Conservation (phyloP, 2,113 vertebrate species). For the Apaloderma vittatum region DNA sequence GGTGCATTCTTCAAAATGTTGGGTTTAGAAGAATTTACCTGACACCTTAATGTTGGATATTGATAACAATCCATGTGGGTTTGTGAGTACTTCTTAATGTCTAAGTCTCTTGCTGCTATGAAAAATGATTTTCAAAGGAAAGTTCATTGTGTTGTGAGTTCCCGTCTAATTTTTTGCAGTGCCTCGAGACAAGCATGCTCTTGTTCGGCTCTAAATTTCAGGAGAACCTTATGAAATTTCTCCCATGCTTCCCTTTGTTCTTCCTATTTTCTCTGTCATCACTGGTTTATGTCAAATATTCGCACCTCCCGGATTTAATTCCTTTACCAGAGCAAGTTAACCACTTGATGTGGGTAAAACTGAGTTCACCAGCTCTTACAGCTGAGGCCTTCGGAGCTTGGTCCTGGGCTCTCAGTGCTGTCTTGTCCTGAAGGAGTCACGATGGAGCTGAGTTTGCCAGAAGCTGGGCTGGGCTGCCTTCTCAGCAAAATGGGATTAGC, state of each 20-base stretch:
- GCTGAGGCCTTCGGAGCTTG: background rate
- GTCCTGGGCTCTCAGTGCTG: background rate
- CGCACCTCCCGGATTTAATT: background rate
- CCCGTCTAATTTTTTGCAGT: background rate
- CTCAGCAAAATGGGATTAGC: background rate
- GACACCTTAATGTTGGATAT: background rate
- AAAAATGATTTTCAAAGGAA: background rate
- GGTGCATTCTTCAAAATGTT: background rate
- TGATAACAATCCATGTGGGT: background rate
- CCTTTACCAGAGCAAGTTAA: background rate
- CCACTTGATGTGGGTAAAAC: background rate
- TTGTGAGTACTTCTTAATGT: background rate
- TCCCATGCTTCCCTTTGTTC: fast-evolving
- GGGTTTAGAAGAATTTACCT: background rate
- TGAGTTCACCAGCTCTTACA: background rate
- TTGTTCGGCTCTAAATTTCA: background rate
- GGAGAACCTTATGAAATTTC: background rate
- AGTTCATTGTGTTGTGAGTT: background rate
- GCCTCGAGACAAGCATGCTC: background rate
- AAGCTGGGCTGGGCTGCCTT: background rate
- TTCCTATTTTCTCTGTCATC: background rate
- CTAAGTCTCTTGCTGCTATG: background rate
- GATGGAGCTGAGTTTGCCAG: background rate
- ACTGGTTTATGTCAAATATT: background rate
- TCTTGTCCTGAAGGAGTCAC: background rate